Base-by-base conservation (phyloP, 1,140 invertebrate genomes). In the Tribolium madens region DNA sequence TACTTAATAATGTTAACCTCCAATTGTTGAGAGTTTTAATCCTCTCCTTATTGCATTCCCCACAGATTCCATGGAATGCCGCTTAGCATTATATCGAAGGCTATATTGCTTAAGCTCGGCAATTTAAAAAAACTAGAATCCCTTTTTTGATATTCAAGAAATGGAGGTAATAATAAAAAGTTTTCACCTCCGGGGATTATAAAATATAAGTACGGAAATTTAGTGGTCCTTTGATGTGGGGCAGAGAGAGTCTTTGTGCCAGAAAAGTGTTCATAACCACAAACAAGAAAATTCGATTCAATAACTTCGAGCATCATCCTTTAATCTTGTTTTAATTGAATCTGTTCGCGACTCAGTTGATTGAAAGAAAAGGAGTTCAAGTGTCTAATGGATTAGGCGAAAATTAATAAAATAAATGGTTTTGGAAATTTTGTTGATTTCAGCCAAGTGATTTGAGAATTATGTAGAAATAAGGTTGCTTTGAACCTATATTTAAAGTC, bases 281-380 rank as follows among this genome's bases (percentile, higher is more conserved):
- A 64, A 64, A 64, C 57, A 64, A 31, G 57, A 64, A 64, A 64
- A 64, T 13, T 64, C 18, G 31, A 64, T 64, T 64, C 57, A 64
- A 64, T 64, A 64, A 64, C 12, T 64, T 33, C 21, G 5, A 26
- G 9, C 57, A 64, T 64, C 21, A 64, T 64, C 57, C 57, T 64
- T 64, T 64, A 64, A 64, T 64, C 57, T 64, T 12, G 26, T 64
- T 64, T 64, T 64, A 64, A 64, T 64, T 64, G 57, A 64, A 64
- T 64, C 52, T 57, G 52, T 57, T 57, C 52, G 21, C 26, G 57
- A 10, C 26, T 31, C 1, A 14, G 14, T 33, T 64, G 57, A 64
- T 64, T 64, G 57, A 64, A 33, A 60, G 53, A 60, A 26, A 26
- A 64, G 26, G 14, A 64, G 57, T 64, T 31, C 57, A 64, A 13